A percentile compares a stretch with the other conserved stretches of the same genome.
Evolutionary conservation across 53 echinoderm and acorn worm species (phyloP).

Genomic region (Arbacia lixula): DNA sequence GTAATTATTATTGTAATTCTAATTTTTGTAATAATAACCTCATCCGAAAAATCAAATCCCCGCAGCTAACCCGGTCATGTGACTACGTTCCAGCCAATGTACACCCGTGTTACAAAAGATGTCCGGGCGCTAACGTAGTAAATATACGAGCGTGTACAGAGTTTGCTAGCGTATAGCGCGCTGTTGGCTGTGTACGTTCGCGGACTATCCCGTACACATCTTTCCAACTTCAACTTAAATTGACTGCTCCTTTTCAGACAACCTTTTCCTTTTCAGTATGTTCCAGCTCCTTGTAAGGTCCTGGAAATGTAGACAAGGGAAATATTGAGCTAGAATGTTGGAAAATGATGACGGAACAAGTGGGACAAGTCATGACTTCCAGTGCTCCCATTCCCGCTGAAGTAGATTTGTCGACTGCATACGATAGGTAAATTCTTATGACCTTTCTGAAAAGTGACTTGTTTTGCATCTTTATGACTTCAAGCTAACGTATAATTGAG

Average conservation of each 20-base stretch:
- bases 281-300: slow-evolving; percentile 11
- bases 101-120: slow-evolving; percentile 26
- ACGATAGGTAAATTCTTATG: slow-evolving; percentile 37
- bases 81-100: slow-evolving; percentile 31
- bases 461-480: too few relatives aligned
- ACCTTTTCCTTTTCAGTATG: slow-evolving; percentile 25
- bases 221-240: slow-evolving; percentile 30
- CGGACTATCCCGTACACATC: slow-evolving; percentile 39
- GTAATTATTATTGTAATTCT: too few relatives aligned
- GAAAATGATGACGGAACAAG: slow-evolving; percentile 57
- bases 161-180: not conserved
- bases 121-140: not conserved
- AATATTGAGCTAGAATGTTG: slow-evolving; percentile 54
- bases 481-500: too few relatives aligned
- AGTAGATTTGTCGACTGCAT: slow-evolving; percentile 55
- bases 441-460: too few relatives aligned
- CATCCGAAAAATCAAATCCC: slow-evolving; percentile 16
- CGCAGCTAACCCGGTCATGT: slow-evolving; percentile 33
- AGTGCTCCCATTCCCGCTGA: slow-evolving; percentile 56
- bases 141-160: slow-evolving; percentile 16
- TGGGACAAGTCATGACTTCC: slow-evolving; percentile 59
- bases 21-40: too few relatives aligned
- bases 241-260: not conserved
- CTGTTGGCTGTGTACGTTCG: slow-evolving; percentile 15
- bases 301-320: slow-evolving; percentile 35